Evolutionary conservation across 1,140 invertebrate genomes (phyloP).

Genomic region (Leptopilina boulardi): DNA sequence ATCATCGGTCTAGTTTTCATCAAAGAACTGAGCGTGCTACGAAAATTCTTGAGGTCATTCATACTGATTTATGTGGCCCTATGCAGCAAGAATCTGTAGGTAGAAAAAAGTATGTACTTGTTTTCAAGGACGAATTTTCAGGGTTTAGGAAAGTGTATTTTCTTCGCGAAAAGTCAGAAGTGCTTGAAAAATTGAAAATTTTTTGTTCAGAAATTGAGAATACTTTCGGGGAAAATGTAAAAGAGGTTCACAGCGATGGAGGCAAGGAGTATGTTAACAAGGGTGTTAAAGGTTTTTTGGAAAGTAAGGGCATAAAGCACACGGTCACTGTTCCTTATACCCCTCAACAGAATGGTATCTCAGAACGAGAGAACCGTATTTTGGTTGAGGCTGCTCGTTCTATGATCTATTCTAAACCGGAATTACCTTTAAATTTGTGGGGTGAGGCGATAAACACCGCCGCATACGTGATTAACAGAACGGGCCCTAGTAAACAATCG

Average conservation of each 20-base stretch:
- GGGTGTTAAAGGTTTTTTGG: conserved; percentile 40
- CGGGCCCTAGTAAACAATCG: conserved; percentile 51
- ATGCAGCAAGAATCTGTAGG: conserved; percentile 54
- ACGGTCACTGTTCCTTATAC: conserved; percentile 49
- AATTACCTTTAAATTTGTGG: conserved; percentile 49
- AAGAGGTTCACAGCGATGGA: conserved; percentile 49
- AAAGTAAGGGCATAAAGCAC: conserved; percentile 42
- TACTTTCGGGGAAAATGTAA: background rate
- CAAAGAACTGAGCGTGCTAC: conserved; percentile 13
- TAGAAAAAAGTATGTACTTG: conserved; percentile 58
- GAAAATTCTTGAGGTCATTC: conserved; percentile 45
- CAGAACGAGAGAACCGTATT: conserved; percentile 63
- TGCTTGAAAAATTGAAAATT: conserved; percentile 37
- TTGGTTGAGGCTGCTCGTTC: conserved; percentile 63
- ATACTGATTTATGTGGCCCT: conserved; percentile 60
- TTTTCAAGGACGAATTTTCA: conserved; percentile 63
- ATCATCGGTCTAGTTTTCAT: conserved; percentile 36
- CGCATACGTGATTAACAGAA: conserved; percentile 66
- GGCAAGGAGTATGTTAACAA: conserved; percentile 54
- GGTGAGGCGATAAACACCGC: conserved; percentile 64
- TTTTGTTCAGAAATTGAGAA: conserved; percentile 46
- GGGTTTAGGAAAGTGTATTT: conserved; percentile 56
- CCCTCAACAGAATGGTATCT: conserved; percentile 57
- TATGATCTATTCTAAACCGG: conserved; percentile 35
- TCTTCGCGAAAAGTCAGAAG: conserved; percentile 62